Evolutionary conservation across 2,888 invertebrate species (phyloP).

Genomic region (Aricia artaxerxes): DNA sequence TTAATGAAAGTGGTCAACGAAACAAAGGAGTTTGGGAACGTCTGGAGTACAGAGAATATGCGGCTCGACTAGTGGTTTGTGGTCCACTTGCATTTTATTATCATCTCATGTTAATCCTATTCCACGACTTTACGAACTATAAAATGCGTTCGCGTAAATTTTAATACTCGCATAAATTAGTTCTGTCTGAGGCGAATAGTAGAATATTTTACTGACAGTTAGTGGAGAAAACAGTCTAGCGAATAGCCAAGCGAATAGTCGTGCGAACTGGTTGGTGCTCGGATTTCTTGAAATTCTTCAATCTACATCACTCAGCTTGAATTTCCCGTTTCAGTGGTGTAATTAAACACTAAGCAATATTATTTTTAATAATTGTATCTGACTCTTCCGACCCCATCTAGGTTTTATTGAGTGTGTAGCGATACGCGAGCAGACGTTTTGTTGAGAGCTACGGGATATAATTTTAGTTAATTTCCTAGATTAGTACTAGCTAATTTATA

Average conservation of each 20-base stretch:
- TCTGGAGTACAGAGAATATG: not conserved
- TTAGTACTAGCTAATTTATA: too few species aligned
- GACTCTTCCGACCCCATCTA: too few species aligned
- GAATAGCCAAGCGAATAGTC: not conserved
- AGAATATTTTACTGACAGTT: not conserved
- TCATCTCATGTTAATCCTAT: slow-evolving; percentile 16
- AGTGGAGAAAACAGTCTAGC: not conserved
- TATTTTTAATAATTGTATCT: too few species aligned
- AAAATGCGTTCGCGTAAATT: slow-evolving; percentile 6
- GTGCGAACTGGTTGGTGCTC: not conserved
- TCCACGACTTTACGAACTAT: slow-evolving; percentile 12
- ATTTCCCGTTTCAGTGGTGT: too few species aligned
- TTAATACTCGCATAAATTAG: slow-evolving; percentile 15
- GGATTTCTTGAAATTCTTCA: not conserved
- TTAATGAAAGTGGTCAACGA: too few species aligned
- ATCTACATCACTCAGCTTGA: not conserved
- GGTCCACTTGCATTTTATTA: slow-evolving; percentile 22
- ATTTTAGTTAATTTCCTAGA: too few species aligned
- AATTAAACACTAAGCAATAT: too few species aligned
- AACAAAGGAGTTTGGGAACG: too few species aligned
- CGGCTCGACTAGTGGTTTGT: slow-evolving; percentile 1
- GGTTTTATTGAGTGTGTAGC: too few species aligned
- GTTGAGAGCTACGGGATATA: too few species aligned
- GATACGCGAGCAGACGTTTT: too few species aligned
- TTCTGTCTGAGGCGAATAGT: not conserved